Percentiles rank a stretch among this genome's conserved stretches.
These are phyloP conservation scores for Percopsis transmontana DNA, from an alignment of 2,113 vertebrate species.

Conservation along the genomic window DNA sequence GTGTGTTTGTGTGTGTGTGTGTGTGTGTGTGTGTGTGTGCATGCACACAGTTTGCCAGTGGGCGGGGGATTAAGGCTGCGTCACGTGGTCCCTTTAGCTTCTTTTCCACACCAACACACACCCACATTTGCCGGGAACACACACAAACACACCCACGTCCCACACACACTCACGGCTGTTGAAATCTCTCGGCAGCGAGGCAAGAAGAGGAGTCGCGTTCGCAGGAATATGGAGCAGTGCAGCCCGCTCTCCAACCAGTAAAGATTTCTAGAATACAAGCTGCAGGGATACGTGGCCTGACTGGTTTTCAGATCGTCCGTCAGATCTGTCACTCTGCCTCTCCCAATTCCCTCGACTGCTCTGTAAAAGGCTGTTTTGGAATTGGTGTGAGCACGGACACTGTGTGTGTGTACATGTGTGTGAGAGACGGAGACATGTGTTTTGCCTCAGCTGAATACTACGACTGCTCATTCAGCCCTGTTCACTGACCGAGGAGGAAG, in stretches of 20 bases:
- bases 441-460: constrained; percentile 47
- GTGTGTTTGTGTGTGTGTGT: constrained; percentile 18
- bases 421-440: constrained; percentile 60
- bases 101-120: constrained; percentile 70
- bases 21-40: constrained; percentile 28
- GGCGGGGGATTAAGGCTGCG: constrained; percentile 68
- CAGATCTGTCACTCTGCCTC: constrained; percentile 4
- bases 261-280: constrained; percentile 38
- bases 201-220: constrained; percentile 4
- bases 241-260: background rate
- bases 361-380: constrained; percentile 35
- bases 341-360: constrained; percentile 19
- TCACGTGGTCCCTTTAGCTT: constrained; percentile 76
- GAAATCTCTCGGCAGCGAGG: constrained; percentile 40
- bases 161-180: constrained; percentile 67
- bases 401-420: background rate
- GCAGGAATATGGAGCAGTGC: constrained; percentile 33
- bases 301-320: constrained; percentile 31
- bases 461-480: constrained; percentile 42
- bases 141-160: constrained; percentile 30
- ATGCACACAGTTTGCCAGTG: constrained; percentile 42
- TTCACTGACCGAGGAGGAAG: constrained; percentile 61
- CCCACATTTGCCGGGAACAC: constrained; percentile 41
- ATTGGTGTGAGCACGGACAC: constrained; percentile 21
- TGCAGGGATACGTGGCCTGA: constrained; percentile 38